Base-by-base conservation (phyloP, 2,797 vertebrate genomes). In the Carcharodon carcharias region DNA sequence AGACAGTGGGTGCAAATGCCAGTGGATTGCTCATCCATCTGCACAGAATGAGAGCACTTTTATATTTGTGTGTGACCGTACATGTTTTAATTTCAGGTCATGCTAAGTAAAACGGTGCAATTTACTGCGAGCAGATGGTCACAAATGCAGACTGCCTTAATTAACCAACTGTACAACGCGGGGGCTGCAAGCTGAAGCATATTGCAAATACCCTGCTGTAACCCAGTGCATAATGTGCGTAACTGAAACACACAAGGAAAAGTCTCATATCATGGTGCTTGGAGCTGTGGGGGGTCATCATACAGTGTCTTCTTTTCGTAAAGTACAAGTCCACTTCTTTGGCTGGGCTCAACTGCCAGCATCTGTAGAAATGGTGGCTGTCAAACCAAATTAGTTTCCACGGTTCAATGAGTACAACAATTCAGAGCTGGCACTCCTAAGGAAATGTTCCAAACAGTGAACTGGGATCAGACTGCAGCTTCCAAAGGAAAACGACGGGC, bases 1-100 rank as follows among this genome's bases (percentile, higher is more conserved):
- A 95, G 67, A 21, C 50, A 95, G 94, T 31, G 50, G 94, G 94
- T 26, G 21, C 35, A 95, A 95, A 95, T 95, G 94, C 94, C 94
- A 95, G 56, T 95, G 94, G 94, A 95, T 73, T 95, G 94, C 94
- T 95, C 69, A 95, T 77, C 94, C 94, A 95, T 95, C 94, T 95
- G 94, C 69, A 95, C 94, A 95, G 94, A 95, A 95, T 77, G 94
- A 95, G 69, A 71, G 67, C 94, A 95, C 94, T 95, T 95, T 95
- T 67, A 95, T 73, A 95, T 95, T 95, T 71, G 94, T 95, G 94
- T 95, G 94, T 95, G 94, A 95, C 94, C 94, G 94, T 71, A 95
- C 94, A 95, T 95, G 94, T 95, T 95, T 95, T 95, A 95, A 95
- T 95, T 95, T 95, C 50, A 71, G 94, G 94, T 95, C 94, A 95